phyloP scores from a whole-genome alignment of 2,888 invertebrate genomes.

The Cordilura impudica region DNA sequence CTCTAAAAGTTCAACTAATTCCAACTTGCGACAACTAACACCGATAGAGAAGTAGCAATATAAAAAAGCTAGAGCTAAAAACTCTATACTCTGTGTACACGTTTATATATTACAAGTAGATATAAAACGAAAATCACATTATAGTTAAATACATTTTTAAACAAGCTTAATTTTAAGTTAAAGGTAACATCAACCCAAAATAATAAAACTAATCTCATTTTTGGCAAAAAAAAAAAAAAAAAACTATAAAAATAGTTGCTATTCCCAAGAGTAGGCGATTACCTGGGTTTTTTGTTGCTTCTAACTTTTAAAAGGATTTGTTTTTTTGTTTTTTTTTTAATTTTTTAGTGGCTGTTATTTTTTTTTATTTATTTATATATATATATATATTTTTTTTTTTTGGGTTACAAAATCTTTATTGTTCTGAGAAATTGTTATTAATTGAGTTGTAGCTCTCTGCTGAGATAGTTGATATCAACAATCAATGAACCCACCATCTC shows the following conservation, averaged over 20 bases:
- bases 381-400: slow-evolving; percentile 12
- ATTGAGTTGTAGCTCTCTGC: slow-evolving; percentile 73
- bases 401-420: slow-evolving; percentile 68
- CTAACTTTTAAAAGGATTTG: slow-evolving; percentile 28
- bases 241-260: background rate
- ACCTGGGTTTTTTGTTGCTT: background rate
- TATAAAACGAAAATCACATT: slow-evolving; percentile 43
- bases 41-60: slow-evolving; percentile 44
- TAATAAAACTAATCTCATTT: slow-evolving; percentile 4
- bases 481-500: slow-evolving; percentile 60
- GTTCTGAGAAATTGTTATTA: slow-evolving; percentile 77
- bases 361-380: slow-evolving; percentile 12
- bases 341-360: slow-evolving; percentile 11
- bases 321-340: slow-evolving; percentile 7
- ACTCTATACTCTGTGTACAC: background rate
- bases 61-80: background rate
- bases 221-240: slow-evolving; percentile 7
- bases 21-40: slow-evolving; percentile 43
- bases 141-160: slow-evolving; percentile 14
- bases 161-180: background rate
- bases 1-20: slow-evolving; percentile 56
- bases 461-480: slow-evolving; percentile 65
- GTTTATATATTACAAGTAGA: background rate
- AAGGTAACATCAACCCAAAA: background rate
- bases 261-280: background rate